Percentiles rank a stretch among this genome's conserved stretches.
Evolutionary conservation across 2,888 invertebrate genomes (phyloP).

Genomic region (Resseliella maxima): DNA sequence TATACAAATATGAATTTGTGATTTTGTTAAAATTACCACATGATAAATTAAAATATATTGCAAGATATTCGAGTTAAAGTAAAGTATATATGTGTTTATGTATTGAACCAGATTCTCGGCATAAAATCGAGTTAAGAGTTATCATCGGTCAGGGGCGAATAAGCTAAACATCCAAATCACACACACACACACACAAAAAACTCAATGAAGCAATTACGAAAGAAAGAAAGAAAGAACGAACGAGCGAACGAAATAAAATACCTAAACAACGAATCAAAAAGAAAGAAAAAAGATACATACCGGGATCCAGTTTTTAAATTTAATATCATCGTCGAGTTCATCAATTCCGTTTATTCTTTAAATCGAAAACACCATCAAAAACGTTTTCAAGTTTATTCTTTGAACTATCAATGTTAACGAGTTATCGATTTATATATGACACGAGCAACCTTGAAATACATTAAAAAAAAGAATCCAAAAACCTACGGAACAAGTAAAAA

Average conservation of each 20-base stretch:
- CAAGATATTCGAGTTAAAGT: no score
- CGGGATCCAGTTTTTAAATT: conserved; percentile 76
- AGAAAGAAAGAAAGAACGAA: not conserved
- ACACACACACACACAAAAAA: not conserved
- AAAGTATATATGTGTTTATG: no score
- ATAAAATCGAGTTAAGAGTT: no score
- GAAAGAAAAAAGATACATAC: conserved; percentile 66
- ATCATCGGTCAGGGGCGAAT: no score
- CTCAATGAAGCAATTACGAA: not conserved
- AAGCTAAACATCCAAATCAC: no score
- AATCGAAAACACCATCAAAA: conserved; percentile 70
- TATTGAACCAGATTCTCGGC: no score
- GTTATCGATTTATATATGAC: not conserved
- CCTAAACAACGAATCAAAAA: not conserved
- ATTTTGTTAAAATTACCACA: no score
- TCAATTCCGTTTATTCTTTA: conserved; percentile 11
- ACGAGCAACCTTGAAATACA: not conserved
- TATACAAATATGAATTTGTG: no score
- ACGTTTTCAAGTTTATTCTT: conserved; percentile 73
- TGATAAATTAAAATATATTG: no score
- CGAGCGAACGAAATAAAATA: no score
- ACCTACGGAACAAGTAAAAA: no score
- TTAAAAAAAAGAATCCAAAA: no score
- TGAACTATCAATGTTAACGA: conserved; percentile 59
- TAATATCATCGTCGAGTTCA: conserved; percentile 67